Percentiles rank a stretch among this genome's conserved stretches.
phyloP scores from a whole-genome alignment of 1,140 invertebrate genomes.

The Heliconius hermathena region DNA sequence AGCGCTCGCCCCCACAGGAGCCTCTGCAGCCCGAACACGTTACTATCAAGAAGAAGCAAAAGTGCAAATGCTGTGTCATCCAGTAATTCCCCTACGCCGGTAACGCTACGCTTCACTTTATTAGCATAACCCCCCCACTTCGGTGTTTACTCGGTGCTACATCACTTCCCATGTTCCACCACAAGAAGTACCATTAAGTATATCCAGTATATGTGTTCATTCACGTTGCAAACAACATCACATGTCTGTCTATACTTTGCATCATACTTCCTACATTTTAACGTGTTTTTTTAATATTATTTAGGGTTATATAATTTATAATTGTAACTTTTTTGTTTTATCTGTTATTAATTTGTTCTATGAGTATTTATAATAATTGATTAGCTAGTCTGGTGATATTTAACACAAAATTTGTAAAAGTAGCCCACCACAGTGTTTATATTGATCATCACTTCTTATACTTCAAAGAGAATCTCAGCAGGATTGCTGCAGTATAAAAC shows the following conservation, averaged over 20 bases:
- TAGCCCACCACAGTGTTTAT: constrained; percentile 31
- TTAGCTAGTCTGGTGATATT: constrained; percentile 38
- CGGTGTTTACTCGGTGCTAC: constrained; percentile 73
- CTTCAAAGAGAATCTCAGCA: constrained; percentile 56
- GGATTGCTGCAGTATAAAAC: constrained; percentile 34
- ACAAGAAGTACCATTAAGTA: constrained; percentile 44
- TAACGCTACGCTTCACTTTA: constrained; percentile 58
- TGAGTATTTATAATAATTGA: constrained; percentile 36
- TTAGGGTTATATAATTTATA: constrained; percentile 27
- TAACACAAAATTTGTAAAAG: constrained; percentile 33
- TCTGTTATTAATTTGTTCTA: constrained; percentile 40
- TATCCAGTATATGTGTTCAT: constrained; percentile 56
- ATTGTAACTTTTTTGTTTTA: constrained; percentile 38
- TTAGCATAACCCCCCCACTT: constrained; percentile 51
- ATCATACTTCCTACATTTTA: constrained; percentile 35
- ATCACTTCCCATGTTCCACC: constrained; percentile 57
- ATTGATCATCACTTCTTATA: constrained; percentile 19
- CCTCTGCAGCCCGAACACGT: constrained; percentile 92
- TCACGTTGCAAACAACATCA: constrained; percentile 46
- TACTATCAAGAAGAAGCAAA: constrained; percentile 94
- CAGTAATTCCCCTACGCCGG: constrained; percentile 84
- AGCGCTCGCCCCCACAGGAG: constrained; percentile 87
- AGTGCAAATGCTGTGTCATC: constrained; percentile 94
- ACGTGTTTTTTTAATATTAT: constrained; percentile 31
- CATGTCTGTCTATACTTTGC: constrained; percentile 46